phyloP scores from a whole-genome alignment of 2,888 invertebrate genomes.

The Drosophila anomalata region DNA sequence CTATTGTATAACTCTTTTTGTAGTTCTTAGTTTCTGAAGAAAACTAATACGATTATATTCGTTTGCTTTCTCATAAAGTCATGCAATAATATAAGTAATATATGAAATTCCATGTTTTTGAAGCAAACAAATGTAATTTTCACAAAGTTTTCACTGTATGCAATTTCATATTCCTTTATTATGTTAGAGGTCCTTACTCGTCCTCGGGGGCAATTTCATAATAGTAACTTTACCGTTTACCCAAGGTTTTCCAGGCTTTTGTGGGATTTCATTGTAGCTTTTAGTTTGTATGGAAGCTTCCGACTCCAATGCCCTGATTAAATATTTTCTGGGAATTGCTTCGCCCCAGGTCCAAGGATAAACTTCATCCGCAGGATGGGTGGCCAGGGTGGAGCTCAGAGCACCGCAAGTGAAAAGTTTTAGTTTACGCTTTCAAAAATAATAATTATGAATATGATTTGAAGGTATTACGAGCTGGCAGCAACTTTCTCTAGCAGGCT shows the following conservation, averaged over 20 bases:
- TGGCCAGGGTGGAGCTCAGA: neutral
- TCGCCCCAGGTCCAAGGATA: conserved; percentile 41
- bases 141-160: neutral
- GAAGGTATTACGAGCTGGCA: conserved; percentile 46
- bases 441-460: conserved; percentile 73
- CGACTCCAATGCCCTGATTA: conserved; percentile 15
- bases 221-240: conserved; percentile 20
- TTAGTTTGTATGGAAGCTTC: conserved; percentile 38
- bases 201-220: neutral
- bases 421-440: conserved; percentile 67
- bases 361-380: conserved; percentile 49
- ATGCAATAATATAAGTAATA: too few species aligned
- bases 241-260: conserved; percentile 16
- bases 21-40: too few species aligned
- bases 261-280: conserved; percentile 24
- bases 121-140: neutral
- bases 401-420: conserved; percentile 55
- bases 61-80: too few species aligned
- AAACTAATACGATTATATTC: too few species aligned
- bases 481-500: conserved; percentile 11
- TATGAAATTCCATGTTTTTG: neutral
- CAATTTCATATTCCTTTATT: neutral
- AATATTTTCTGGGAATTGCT: conserved; percentile 38
- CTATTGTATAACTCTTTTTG: too few species aligned
- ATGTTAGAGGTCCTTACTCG: neutral